Evolutionary conservation across 1,140 invertebrate genomes (phyloP), one percentile per base, ranked within the genome.

Genomic region (Dufourea novaeangliae): DNA sequence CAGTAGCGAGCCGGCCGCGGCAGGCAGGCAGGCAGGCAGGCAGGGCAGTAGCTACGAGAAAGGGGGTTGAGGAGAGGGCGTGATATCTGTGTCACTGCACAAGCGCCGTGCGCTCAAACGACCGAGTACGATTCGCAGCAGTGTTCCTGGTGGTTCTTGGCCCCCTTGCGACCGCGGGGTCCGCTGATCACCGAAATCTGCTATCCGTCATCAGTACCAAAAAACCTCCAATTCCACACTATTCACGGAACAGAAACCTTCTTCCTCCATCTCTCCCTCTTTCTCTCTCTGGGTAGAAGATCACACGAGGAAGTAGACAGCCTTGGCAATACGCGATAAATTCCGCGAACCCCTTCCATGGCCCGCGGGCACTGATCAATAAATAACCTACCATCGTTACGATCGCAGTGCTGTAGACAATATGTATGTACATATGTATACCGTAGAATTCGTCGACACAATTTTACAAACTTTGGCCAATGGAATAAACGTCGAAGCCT

Each of bases 1-100:
- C 34, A 12, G 8, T 32, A 7, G n/a, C 56, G n/a, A n/a, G n/a
- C n/a, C n/a, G n/a, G n/a, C n/a, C n/a, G n/a, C n/a, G n/a, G 44
- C 44, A 50, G 17, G 44, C 17, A 17, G 14, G 11, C 2, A 14
- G 12, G 44, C 44, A 50, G 17, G 44, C 17, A 17, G 14, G 11
- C 2, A 14, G 12, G n/a, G 29, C 25, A 20, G 4, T 32, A 12
- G 25, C 41, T 71, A 71, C n/a, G 67, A 71, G 67, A 77, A 46
- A 37, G 44, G 25, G 44, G 68, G 44, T 71, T 52, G 68, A 34
- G 37, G 68, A 54, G 56, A 71, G 52, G 54, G 52, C 39, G 59
- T 41, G 57, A 54, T 68, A 77, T 77, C 66, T 77, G 57, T 77
- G 75, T 77, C 75, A 77, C 22, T 27, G 75, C 75, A 77, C 75